These are phyloP conservation scores for Sceloporus tristichus DNA, from an alignment of 2,113 vertebrate species.

Conservation along the genomic window DNA sequence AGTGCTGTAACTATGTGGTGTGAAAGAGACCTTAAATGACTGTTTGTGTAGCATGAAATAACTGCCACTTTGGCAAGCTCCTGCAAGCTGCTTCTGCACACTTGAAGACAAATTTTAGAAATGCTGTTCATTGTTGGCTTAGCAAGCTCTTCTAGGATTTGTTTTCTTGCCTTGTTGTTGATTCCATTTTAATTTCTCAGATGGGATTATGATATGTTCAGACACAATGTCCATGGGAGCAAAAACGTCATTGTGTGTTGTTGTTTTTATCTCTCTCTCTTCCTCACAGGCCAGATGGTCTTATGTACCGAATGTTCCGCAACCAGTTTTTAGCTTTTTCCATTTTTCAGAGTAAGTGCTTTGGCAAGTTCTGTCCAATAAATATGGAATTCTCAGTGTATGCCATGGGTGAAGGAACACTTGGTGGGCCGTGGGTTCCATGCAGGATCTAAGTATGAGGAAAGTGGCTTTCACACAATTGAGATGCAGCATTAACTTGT, in stretches of 20 bases:
- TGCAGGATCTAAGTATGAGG: neutral
- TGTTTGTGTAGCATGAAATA: too few species aligned
- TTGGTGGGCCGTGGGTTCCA: neutral
- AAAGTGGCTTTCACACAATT: neutral
- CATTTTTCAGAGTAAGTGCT: slow-evolving; percentile 96
- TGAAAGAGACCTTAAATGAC: too few species aligned
- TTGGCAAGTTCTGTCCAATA: neutral
- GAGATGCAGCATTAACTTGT: too few species aligned
- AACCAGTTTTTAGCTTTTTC: slow-evolving; percentile 96
- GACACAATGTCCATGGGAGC: neutral
- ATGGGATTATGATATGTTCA: neutral
- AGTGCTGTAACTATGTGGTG: too few species aligned
- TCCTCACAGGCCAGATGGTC: slow-evolving; percentile 89
- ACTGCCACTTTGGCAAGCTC: too few species aligned
- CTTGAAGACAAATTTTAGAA: neutral
- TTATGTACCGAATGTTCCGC: slow-evolving; percentile 96
- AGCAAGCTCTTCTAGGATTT: neutral
- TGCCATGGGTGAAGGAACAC: neutral
- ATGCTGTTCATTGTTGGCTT: neutral
- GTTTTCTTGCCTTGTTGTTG: neutral
- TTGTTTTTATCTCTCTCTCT: slow-evolving; percentile 23
- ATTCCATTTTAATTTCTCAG: neutral
- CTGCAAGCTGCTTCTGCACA: neutral
- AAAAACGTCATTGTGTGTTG: slow-evolving; percentile 18
- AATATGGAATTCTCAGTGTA: neutral